Conservation (phyloP, 30 jellyfish, hydroid and myxozoan genomes). For the Pelagia noctiluca region DNA sequence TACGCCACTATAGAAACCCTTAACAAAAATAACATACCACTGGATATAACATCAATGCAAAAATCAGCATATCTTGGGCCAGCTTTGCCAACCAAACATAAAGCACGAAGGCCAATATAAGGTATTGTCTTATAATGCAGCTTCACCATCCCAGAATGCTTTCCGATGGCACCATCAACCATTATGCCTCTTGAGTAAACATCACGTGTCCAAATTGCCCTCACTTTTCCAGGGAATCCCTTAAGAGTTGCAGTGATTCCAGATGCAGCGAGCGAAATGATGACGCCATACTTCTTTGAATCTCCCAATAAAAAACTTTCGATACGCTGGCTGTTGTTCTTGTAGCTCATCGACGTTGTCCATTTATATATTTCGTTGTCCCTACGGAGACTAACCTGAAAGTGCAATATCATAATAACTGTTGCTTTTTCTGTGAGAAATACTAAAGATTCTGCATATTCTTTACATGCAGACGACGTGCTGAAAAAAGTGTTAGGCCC, state of each 20-base stretch:
- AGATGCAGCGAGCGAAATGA: background rate
- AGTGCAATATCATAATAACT: background rate
- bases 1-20: no score
- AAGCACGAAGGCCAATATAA: background rate
- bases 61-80: background rate
- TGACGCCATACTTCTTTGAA: conserved; percentile 41
- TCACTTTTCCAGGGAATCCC: conserved; percentile 34
- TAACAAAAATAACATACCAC: no score
- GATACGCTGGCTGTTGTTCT: background rate
- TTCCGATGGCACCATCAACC: background rate
- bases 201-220: background rate
- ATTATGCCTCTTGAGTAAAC: background rate
- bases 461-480: no score
- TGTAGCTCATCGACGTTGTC: conserved; percentile 22
- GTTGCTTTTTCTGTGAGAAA: no score
- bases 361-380: conserved; percentile 20
- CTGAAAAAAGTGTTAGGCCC: no score
- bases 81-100: background rate
- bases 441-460: no score
- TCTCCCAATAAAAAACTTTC: conserved; percentile 11
- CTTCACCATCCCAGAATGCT: background rate
- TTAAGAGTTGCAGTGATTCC: background rate
- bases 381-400: background rate
- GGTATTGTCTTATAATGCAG: background rate
- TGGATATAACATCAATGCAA: background rate